These are phyloP conservation scores for Epirrhoe alternata DNA, from an alignment of 2,888 invertebrate species.

Conservation along the genomic window DNA sequence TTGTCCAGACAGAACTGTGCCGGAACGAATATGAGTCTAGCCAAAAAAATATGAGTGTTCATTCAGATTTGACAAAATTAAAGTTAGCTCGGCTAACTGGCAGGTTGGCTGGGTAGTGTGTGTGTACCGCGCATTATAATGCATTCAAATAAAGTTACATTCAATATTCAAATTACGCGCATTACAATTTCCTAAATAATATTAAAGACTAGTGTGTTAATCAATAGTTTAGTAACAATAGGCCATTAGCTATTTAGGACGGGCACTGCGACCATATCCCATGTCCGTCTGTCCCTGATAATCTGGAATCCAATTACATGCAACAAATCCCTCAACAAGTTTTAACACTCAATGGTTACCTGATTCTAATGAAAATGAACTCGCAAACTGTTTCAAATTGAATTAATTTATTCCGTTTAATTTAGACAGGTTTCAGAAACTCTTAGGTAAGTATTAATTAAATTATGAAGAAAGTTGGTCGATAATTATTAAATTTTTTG, in stretches of 20 bases:
- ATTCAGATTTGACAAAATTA: too few species aligned
- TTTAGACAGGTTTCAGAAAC: constrained; percentile 20
- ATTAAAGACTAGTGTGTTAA: constrained; percentile 1
- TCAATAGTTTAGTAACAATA: constrained; percentile 1
- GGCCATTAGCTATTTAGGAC: constrained; percentile 24
- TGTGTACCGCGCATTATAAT: too few species aligned
- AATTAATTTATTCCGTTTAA: constrained; percentile 45
- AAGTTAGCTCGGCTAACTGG: too few species aligned
- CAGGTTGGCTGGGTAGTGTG: too few species aligned
- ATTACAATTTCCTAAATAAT: too few species aligned
- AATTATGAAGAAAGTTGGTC: constrained; percentile 15
- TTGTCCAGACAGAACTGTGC: too few species aligned
- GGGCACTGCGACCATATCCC: constrained; percentile 15
- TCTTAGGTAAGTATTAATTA: constrained; percentile 12
- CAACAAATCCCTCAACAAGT: constrained; percentile 50
- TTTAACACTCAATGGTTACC: constrained; percentile 50
- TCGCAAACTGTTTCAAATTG: constrained; percentile 45
- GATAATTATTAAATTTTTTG: constrained; percentile 2
- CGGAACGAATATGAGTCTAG: too few species aligned
- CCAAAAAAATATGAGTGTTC: too few species aligned
- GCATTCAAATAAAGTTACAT: too few species aligned
- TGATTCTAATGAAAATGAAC: constrained; percentile 42
- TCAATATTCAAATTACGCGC: too few species aligned
- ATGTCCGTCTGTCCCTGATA: constrained; percentile 42
- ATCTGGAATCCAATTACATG: constrained; percentile 52